Percentiles rank a stretch among this genome's conserved stretches.
Evolutionary conservation across 2,797 vertebrate species (phyloP).

Genomic region (Bryconaethiops microstoma): DNA sequence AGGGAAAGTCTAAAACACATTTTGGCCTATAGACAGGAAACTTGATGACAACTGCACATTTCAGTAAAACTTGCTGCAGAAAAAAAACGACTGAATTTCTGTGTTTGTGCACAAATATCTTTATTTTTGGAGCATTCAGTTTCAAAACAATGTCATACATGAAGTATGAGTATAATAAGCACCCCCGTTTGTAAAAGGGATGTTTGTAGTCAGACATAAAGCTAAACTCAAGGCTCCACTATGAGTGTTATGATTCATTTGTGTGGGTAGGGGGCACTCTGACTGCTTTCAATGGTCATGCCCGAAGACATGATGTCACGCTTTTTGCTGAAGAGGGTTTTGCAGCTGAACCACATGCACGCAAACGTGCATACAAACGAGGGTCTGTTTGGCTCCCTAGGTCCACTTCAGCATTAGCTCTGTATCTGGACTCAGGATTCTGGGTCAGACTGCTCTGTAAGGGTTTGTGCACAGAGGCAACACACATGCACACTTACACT

Average conservation of each 20-base stretch:
- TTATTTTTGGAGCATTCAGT: not conserved
- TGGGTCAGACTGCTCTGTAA: constrained; percentile 11
- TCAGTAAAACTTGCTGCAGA: not conserved
- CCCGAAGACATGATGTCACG: constrained; percentile 35
- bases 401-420: constrained; percentile 46
- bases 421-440: constrained; percentile 29
- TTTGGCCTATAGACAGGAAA: constrained; percentile 1
- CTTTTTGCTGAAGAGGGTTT: constrained; percentile 26
- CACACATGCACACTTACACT: constrained; percentile 15
- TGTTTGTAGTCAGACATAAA: not conserved
- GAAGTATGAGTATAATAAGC: not conserved
- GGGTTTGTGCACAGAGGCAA: constrained; percentile 44
- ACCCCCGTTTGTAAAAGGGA: not conserved
- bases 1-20: constrained; percentile 13
- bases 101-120: not conserved
- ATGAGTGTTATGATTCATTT: constrained; percentile 31
- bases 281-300: constrained; percentile 33
- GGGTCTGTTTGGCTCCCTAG: constrained; percentile 66
- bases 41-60: not conserved
- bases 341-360: constrained; percentile 30
- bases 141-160: not conserved
- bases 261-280: constrained; percentile 47
- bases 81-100: not conserved
- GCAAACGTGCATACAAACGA: constrained; percentile 26
- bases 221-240: constrained; percentile 3